A percentile compares a stretch with the other conserved stretches of the same genome.
Conservation (phyloP, 2,888 invertebrate species). For the Tenthredo livida region DNA sequence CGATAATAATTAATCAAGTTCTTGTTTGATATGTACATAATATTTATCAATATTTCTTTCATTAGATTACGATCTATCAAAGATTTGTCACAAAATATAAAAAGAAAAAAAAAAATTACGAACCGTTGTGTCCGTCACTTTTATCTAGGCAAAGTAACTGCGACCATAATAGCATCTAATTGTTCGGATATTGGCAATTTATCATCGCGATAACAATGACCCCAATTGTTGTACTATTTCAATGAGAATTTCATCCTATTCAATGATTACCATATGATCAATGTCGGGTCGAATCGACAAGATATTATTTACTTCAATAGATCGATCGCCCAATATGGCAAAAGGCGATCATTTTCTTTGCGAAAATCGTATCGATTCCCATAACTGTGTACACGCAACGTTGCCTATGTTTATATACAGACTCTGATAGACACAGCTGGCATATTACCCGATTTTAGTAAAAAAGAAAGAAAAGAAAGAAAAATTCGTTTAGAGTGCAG, state of each 20-base stretch:
- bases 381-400: neutral
- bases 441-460: neutral
- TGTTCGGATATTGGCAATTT: conserved; percentile 5
- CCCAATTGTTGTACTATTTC: conserved; percentile 12
- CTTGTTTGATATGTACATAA: neutral
- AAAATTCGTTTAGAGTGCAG: neutral
- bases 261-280: neutral
- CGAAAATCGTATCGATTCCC: neutral
- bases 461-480: neutral
- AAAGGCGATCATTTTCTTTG: neutral
- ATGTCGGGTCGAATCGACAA: neutral
- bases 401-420: neutral
- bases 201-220: neutral
- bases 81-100: too few relatives aligned
- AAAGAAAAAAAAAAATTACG: neutral
- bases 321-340: neutral
- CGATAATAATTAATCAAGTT: neutral
- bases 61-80: too few relatives aligned
- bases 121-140: neutral
- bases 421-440: neutral
- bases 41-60: too few relatives aligned
- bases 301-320: too few relatives aligned
- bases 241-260: neutral
- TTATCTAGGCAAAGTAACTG: neutral
- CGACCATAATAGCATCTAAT: neutral